Base-by-base conservation (phyloP, 2,888 invertebrate species). In the Sesia bembeciformis region DNA sequence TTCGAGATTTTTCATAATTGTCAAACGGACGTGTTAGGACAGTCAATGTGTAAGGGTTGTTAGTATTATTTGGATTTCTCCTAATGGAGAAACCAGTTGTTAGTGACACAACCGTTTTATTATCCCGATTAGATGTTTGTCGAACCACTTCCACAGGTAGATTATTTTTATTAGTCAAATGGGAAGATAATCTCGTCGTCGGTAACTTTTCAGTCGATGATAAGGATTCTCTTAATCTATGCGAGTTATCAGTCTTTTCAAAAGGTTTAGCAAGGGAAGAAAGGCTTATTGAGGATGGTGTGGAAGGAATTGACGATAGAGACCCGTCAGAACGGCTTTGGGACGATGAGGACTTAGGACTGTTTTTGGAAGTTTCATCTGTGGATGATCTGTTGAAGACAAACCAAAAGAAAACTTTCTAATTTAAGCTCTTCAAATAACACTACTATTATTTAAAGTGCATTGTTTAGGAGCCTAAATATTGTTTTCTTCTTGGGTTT, bases 371-470 rank as follows among this genome's bases (percentile, higher is more conserved):
- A 79, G 71, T 89, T 81, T 88, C 87, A 82, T 87, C 86, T 76
- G 87, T 82, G 72, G 90, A 83, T 81, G 85, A 90, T 90, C 90
- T 90, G 90, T 89, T 84, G 85, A 90, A 89, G 87, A 89, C 72
- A 90, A 89, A 89, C 84, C 84, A 86, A 79, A 85, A 86, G 75
- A 83, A 78, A 75, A 64, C 70, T 79, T 79, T 85, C 89, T 88
- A 84, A 83, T 79, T 81, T 66, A 81, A 83, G 78, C 79, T 79
- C 72, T 72, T 68, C 64, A 62, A 57, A 59, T 62, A 67, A n/a
- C 23, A 4, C 46, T 46, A 46, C 8, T 3, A 46, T 46, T 46
- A 46, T 4, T 23, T 46, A 46, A 46, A 46, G 46, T 46, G 46
- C 46, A 46, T 8, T 5, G n/a, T 46, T 8, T 52, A 38, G 39